Base-by-base conservation (phyloP, 1,140 invertebrate genomes). In the Lepeophtheirus salmonis region DNA sequence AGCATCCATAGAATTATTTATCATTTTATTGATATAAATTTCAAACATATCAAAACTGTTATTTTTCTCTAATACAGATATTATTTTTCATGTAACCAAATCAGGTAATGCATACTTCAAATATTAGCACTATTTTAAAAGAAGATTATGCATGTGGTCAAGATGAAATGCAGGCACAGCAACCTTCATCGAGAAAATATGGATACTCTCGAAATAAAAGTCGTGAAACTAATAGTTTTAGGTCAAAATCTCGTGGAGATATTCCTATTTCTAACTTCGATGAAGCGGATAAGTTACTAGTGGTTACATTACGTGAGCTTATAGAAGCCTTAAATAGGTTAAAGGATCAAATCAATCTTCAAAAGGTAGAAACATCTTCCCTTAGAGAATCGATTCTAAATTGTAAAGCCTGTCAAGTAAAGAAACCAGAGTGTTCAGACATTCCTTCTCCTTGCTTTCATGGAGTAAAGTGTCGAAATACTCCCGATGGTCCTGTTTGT, bases 401-500 rank as follows among this genome's bases (percentile, higher is more conserved):
- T 64, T 89, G 86, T 69, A 83, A 83, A 57, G 77, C 80, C 63
- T 84, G 84, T 63, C 16, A 61, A 50, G 54, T 61, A 1, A 61
- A 61, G 20, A 70, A 71, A 67, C 67, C 69, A 60, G 66, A 67
- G 68, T 67, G 65, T 65, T 64, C 59, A 21, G 41, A 50, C 6
- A 30, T 54, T 3, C 62, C 50, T 1, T 16, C 21, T 51, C 49
- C 61, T 23, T 41, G 51, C 41, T 61, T 50, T 60, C 55, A 67
- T 76, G 84, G 82, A 25, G 87, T 90, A 20, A 70, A 74, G 58
- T 92, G 88, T 68, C 75, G 77, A 63, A 83, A 90, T 67, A 80
- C 79, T 3, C 68, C 77, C 1, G 76, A 78, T 62, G 84, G 84
- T 50, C 82, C 79, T 64, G 78, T 60, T 68, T 94, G 89, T 70